A percentile compares a stretch with the other conserved stretches of the same genome.
Evolutionary conservation across 64 coral and sea anemone genomes (phyloP).

Genomic region (Pocillopora verrucosa): DNA sequence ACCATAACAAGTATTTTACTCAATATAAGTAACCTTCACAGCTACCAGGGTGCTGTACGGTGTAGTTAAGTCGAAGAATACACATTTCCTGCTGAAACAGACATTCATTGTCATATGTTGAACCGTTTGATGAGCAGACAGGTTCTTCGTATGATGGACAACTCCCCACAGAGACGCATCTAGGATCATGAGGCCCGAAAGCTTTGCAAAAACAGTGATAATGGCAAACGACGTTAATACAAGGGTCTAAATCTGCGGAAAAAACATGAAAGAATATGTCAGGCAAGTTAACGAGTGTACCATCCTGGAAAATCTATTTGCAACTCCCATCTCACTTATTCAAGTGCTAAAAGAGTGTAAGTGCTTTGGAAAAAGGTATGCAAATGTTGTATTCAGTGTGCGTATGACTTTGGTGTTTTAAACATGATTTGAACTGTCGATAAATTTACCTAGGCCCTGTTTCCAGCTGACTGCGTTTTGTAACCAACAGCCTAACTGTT

Average conservation of each 20-base stretch:
- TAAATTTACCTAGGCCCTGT: too few relatives aligned
- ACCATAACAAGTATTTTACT: background rate
- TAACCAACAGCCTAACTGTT: too few relatives aligned
- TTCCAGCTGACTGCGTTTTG: too few relatives aligned
- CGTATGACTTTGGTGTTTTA: too few relatives aligned
- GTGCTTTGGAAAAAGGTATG: too few relatives aligned
- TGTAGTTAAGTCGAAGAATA: conserved; percentile 3
- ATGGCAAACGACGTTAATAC: conserved; percentile 26
- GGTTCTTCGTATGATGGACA: conserved; percentile 63
- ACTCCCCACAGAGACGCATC: conserved; percentile 40
- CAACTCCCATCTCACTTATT: background rate
- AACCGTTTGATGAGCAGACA: conserved; percentile 42
- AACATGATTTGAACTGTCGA: too few relatives aligned
- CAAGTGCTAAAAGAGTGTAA: too few relatives aligned
- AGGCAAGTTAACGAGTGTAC: background rate
- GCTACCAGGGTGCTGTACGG: conserved; percentile 41
- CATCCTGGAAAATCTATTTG: background rate
- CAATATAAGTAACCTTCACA: conserved; percentile 11
- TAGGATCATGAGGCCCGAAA: conserved; percentile 31
- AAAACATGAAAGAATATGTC: background rate
- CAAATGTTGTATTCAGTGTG: too few relatives aligned
- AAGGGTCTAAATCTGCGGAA: conserved; percentile 45
- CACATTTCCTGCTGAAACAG: conserved; percentile 35
- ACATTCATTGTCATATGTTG: conserved; percentile 37
- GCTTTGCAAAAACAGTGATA: conserved; percentile 59